Evolutionary conservation across 2,113 vertebrate species (phyloP).

Genomic region (Buteo buteo): DNA sequence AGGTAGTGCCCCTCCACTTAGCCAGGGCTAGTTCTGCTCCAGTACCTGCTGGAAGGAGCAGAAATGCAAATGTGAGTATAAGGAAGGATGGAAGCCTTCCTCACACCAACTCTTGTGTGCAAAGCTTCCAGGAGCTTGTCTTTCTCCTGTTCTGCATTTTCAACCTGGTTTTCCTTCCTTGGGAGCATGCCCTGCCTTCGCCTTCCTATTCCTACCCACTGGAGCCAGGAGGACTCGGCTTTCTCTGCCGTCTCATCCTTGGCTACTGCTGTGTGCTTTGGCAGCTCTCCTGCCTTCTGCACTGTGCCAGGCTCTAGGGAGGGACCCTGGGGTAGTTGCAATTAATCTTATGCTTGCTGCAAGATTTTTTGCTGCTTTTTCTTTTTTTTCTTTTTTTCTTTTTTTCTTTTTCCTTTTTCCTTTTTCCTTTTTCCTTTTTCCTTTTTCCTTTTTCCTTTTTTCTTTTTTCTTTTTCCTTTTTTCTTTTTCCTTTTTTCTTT

Average conservation of each 20-base stretch:
- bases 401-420: too few species aligned
- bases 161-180: background rate
- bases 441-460: background rate
- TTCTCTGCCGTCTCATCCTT: background rate
- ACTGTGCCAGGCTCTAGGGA: background rate
- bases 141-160: background rate
- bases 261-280: background rate
- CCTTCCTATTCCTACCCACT: background rate
- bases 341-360: background rate
- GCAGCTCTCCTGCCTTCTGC: background rate
- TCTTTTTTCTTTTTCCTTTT: too few species aligned
- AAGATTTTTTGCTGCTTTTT: background rate
- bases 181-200: background rate
- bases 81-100: background rate
- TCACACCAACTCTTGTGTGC: background rate
- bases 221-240: background rate
- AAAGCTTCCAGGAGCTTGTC: background rate
- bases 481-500: background rate
- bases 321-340: background rate
- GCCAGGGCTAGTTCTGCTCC: background rate
- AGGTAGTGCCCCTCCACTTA: background rate
- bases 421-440: background rate
- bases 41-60: background rate
- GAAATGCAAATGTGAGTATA: background rate
- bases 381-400: background rate